Evolutionary conservation across 2,888 invertebrate species (phyloP), one percentile per base, ranked within the genome.

Genomic region (Aleiodes alternator): DNA sequence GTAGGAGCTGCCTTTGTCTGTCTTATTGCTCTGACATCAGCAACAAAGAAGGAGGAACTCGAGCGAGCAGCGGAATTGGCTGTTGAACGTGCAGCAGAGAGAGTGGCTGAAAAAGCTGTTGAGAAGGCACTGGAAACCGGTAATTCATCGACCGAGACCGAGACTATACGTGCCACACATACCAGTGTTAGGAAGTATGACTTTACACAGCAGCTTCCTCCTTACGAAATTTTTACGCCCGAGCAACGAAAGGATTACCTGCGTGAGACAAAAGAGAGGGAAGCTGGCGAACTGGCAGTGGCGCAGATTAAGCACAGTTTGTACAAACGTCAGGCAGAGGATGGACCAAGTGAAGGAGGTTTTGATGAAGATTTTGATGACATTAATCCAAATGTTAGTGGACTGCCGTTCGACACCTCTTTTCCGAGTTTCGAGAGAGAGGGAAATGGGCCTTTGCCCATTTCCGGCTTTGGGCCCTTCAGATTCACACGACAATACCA

Each of bases 11-110:
- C 73, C 66, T 80, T 82, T 72, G 70, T 84, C 56, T 83, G 79
- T 43, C 72, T 86, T 34, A 34, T 77, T 69, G 31, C 70, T 51
- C 71, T 76, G 75, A 78, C 68, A 55, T 72, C 61, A 61, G 80
- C 80, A 50, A 79, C 71, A 29, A 75, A 69, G n/a, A 80, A 73
- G 56, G 79, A 81, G 78, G 86, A 87, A 29, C 80, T 88, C 12
- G 89, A 88, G 74, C 84, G 85, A 56, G 87, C 87, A 7, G 89
- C 87, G 1, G 88, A 89, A 75, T 74, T 87, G 4, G 89, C 88
- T 4, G 88, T 89, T 16, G 88, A 89, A 73, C 84, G 85, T 43
- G 85, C 88, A 6, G 89, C 87, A 5, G 88, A 89, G 76, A 83
- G 84, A 66, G 87, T 84, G 4, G 89, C 89, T 0, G 89, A 89